A percentile compares a stretch with the other conserved stretches of the same genome.
phyloP scores from a whole-genome alignment of 2,113 vertebrate species.

The Syrrhaptes paradoxus region DNA sequence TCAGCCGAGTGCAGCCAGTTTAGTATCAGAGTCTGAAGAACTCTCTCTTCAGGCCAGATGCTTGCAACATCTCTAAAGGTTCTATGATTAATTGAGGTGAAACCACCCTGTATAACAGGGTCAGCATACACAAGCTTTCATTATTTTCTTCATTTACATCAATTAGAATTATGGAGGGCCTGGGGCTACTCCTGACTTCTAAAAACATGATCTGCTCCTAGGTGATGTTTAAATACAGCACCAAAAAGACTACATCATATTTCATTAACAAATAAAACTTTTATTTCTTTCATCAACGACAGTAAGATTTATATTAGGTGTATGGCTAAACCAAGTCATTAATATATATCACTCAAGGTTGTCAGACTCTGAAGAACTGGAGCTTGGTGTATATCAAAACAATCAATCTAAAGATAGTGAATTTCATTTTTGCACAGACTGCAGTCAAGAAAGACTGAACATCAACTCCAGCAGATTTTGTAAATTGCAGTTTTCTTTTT shows the following conservation, averaged over 20 bases:
- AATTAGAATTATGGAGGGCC: slow-evolving; percentile 84
- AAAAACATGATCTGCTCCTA: slow-evolving; percentile 72
- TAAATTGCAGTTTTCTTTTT: slow-evolving; percentile 8
- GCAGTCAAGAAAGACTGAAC: background rate
- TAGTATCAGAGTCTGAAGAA: slow-evolving; percentile 69
- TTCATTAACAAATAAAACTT: slow-evolving; percentile 74
- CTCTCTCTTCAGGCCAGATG: slow-evolving; percentile 80
- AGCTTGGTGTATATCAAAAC: slow-evolving; percentile 24
- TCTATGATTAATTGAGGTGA: slow-evolving; percentile 95
- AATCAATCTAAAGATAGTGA: slow-evolving; percentile 28
- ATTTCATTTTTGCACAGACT: slow-evolving; percentile 24
- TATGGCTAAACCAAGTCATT: slow-evolving; percentile 51
- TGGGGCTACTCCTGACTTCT: slow-evolving; percentile 75
- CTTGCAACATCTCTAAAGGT: slow-evolving; percentile 85
- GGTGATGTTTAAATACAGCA: slow-evolving; percentile 79
- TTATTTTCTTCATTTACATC: slow-evolving; percentile 90
- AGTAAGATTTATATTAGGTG: slow-evolving; percentile 60
- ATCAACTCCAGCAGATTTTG: background rate
- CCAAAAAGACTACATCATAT: slow-evolving; percentile 78
- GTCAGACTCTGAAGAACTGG: slow-evolving; percentile 26
- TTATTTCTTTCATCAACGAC: slow-evolving; percentile 64
- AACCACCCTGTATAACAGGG: slow-evolving; percentile 85
- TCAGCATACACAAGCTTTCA: slow-evolving; percentile 86
- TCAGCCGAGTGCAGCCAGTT: slow-evolving; percentile 46
- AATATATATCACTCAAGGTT: slow-evolving; percentile 66